phyloP scores from a whole-genome alignment of 2,797 vertebrate species.

The Melanotaenia trifasciata region DNA sequence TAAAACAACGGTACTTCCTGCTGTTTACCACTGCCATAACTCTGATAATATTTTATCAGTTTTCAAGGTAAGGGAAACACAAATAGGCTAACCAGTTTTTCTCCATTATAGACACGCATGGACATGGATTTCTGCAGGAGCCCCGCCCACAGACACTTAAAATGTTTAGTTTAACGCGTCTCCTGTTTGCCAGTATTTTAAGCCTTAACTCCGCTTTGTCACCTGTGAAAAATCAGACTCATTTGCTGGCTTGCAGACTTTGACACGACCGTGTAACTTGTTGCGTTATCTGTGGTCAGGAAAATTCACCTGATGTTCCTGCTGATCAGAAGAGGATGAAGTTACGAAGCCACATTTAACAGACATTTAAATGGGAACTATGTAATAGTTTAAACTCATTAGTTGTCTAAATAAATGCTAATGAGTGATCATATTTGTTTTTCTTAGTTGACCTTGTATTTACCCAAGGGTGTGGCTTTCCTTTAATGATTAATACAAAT shows the following conservation, averaged over 20 bases:
- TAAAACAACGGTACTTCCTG: constrained; percentile 52
- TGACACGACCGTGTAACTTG: background rate
- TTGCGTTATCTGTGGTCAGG: background rate
- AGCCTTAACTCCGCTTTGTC: too few species aligned
- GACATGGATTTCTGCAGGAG: background rate
- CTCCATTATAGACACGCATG: background rate
- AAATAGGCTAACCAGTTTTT: background rate
- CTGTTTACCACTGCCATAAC: constrained; percentile 42
- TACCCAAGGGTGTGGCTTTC: background rate
- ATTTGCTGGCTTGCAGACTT: background rate
- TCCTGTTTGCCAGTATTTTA: too few species aligned
- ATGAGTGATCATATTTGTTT: background rate
- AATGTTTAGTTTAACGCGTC: too few species aligned
- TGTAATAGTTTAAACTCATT: background rate
- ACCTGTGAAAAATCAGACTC: background rate
- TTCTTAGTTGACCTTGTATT: background rate
- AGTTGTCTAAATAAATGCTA: background rate
- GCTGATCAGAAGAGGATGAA: background rate
- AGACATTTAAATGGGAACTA: background rate
- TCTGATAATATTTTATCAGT: constrained; percentile 23
- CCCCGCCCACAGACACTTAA: background rate
- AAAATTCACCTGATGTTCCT: background rate
- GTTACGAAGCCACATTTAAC: background rate
- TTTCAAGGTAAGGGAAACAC: constrained; percentile 51
- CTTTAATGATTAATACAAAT: constrained; percentile 13